phyloP scores from a whole-genome alignment of 1,140 invertebrate genomes.

The Rhagoletis zephyria region DNA sequence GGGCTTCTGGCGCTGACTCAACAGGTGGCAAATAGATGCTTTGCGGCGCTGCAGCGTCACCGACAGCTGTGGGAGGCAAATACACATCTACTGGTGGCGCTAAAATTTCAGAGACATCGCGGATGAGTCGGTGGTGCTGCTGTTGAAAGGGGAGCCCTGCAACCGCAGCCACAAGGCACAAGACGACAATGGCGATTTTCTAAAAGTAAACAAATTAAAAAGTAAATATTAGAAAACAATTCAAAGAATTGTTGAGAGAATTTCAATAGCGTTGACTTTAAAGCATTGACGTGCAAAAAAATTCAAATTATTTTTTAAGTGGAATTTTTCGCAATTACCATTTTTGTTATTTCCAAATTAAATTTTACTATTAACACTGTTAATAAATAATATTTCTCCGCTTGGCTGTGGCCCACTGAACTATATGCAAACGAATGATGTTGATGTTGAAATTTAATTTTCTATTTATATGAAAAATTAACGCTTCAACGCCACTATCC shows the following conservation, averaged over 20 bases:
- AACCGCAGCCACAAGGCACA: conserved; percentile 59
- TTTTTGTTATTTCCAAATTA: conserved; percentile 14
- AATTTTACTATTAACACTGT: neutral
- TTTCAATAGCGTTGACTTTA: no score
- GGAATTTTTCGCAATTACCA: neutral
- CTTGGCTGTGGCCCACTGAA: neutral
- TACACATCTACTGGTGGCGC: conserved; percentile 62
- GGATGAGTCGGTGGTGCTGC: conserved; percentile 60
- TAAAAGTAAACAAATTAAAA: conserved; percentile 45
- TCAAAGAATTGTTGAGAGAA: neutral
- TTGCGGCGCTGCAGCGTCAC: conserved; percentile 38
- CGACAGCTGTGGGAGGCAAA: conserved; percentile 61
- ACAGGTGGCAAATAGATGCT: conserved; percentile 40
- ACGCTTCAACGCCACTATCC: conserved; percentile 46
- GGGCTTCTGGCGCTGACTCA: neutral
- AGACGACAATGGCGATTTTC: conserved; percentile 67
- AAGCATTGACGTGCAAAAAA: no score
- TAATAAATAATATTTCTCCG: neutral
- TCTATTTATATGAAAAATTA: conserved; percentile 53
- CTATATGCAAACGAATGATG: conserved; percentile 33
- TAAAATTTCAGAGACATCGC: conserved; percentile 67
- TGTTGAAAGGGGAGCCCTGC: conserved; percentile 56
- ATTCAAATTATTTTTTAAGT: no score
- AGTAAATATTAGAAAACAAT: neutral
- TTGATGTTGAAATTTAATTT: conserved; percentile 20